Conservation (phyloP, 2,888 invertebrate genomes). For the Oligia latruncula region DNA sequence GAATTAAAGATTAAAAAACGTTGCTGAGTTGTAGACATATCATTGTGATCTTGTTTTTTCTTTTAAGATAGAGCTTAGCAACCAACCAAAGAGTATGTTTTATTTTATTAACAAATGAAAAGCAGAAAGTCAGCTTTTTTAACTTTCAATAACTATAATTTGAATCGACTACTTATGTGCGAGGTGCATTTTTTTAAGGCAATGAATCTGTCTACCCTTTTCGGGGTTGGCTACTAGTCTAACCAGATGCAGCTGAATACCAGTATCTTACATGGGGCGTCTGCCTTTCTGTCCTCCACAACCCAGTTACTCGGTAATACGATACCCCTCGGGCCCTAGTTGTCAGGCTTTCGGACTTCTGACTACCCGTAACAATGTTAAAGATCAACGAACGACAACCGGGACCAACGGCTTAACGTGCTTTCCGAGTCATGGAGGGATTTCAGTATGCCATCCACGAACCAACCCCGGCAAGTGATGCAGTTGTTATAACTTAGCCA, state of each 20-base stretch:
- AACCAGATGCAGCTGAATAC: neutral
- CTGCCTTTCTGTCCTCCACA: neutral
- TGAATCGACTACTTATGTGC: neutral
- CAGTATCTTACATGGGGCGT: neutral
- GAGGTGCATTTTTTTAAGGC: neutral
- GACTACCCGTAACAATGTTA: too few relatives aligned
- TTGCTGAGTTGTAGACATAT: neutral
- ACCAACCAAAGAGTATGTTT: neutral
- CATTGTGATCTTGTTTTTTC: slow-evolving; percentile 1
- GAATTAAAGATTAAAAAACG: slow-evolving; percentile 9
- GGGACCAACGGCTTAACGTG: too few relatives aligned
- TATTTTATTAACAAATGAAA: neutral
- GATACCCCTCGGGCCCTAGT: too few relatives aligned
- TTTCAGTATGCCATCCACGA: too few relatives aligned
- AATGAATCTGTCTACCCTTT: neutral
- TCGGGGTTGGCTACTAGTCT: neutral
- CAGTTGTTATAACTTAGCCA: neutral
- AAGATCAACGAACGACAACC: too few relatives aligned
- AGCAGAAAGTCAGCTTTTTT: too few relatives aligned
- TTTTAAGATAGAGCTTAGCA: neutral
- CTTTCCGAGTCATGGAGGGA: too few relatives aligned
- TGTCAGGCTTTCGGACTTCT: too few relatives aligned
- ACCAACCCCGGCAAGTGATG: neutral
- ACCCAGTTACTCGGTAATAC: neutral
- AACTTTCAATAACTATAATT: neutral